A percentile compares a stretch with the other conserved stretches of the same genome.
These are phyloP conservation scores for Phacellophora camtschatica DNA, from an alignment of 30 jellyfish, hydroid and myxozoan genomes.

Conservation along the genomic window DNA sequence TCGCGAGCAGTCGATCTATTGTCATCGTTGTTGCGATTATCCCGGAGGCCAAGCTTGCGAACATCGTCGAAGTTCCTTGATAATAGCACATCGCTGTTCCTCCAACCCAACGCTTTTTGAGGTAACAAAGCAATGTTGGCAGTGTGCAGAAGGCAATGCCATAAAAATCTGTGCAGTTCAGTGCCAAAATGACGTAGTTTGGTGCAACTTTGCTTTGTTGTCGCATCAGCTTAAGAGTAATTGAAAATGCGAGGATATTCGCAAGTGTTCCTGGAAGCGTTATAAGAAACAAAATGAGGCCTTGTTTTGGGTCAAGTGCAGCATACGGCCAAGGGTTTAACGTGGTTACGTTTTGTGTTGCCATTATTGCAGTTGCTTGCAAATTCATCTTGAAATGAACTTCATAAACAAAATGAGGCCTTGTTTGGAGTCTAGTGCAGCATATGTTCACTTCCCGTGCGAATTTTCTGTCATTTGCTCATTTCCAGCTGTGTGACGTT, in stretches of 20 bases:
- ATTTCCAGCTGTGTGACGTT: too few species aligned
- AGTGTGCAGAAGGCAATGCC: conserved; percentile 68
- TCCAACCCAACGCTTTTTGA: conserved; percentile 63
- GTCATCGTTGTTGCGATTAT: conserved; percentile 68
- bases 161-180: conserved; percentile 64
- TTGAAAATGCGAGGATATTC: conserved; percentile 45
- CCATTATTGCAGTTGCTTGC: neutral
- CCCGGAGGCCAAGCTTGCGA: conserved; percentile 76
- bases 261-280: conserved; percentile 67
- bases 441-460: too few species aligned
- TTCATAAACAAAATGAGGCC: too few species aligned
- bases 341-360: conserved; percentile 9
- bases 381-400: too few species aligned
- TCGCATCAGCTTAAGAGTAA: conserved; percentile 31
- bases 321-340: conserved; percentile 58
- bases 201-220: conserved; percentile 52
- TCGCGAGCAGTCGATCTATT: conserved; percentile 48
- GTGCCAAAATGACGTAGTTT: conserved; percentile 57
- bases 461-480: too few species aligned
- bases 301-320: conserved; percentile 67
- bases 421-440: too few species aligned
- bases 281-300: conserved; percentile 51
- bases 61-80: conserved; percentile 63
- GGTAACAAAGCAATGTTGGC: conserved; percentile 72
- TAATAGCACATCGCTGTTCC: conserved; percentile 67